Percentiles rank a stretch among this genome's conserved stretches.
Evolutionary conservation across 1,140 invertebrate genomes (phyloP).

Genomic region (Lepidostoma basale): DNA sequence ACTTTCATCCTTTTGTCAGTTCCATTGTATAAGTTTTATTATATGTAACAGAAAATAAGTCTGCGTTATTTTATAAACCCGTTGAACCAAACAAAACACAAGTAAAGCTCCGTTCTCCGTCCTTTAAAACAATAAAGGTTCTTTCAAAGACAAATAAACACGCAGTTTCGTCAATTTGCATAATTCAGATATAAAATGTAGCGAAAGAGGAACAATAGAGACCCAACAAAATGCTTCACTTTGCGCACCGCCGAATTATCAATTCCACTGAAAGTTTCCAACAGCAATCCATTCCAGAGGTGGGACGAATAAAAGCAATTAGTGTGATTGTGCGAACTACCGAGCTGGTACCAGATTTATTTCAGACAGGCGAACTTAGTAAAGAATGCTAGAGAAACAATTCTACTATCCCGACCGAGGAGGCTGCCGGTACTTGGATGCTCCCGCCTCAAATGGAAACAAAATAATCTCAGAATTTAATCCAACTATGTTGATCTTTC

Average conservation of each 20-base stretch:
- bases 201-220: slow-evolving; percentile 10
- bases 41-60: too few relatives aligned
- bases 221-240: slow-evolving; percentile 13
- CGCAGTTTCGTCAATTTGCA: slow-evolving; percentile 17
- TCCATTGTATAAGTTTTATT: too few relatives aligned
- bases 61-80: too few relatives aligned
- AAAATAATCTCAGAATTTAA: neutral
- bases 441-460: slow-evolving; percentile 14
- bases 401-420: neutral
- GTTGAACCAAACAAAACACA: slow-evolving; percentile 10
- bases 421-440: too few relatives aligned
- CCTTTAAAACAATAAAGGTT: slow-evolving; percentile 22
- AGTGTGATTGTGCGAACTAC: slow-evolving; percentile 16
- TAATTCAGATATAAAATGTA: slow-evolving; percentile 23
- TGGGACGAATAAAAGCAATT: slow-evolving; percentile 27
- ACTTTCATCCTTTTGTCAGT: too few relatives aligned
- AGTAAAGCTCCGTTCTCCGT: neutral
- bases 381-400: slow-evolving; percentile 28
- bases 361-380: slow-evolving; percentile 4
- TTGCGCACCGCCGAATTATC: slow-evolving; percentile 21
- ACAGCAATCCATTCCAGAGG: slow-evolving; percentile 9
- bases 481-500: slow-evolving; percentile 2
- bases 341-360: slow-evolving; percentile 19
- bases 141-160: slow-evolving; percentile 21
- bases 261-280: slow-evolving; percentile 20